Base-by-base conservation (phyloP, 64 coral and sea anemone species). In the Acropora yongei region DNA sequence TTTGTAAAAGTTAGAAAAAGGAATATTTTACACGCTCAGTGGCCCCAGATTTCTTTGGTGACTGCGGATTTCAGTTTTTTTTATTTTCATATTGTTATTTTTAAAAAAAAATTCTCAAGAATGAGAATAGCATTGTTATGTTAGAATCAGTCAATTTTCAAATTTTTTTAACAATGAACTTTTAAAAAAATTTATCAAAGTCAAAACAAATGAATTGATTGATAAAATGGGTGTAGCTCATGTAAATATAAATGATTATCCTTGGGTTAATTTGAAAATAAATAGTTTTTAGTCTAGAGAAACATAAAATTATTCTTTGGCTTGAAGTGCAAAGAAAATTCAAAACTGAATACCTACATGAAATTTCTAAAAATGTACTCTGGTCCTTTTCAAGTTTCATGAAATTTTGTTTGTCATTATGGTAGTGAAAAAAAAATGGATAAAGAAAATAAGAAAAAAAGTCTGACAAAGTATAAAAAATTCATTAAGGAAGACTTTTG, bases 181-280 rank as follows among this genome's bases (percentile, higher is more conserved):
- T 11, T 11, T 2, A 80, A 5, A 55, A 55, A 0, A 3, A 13
- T 57, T 43, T 45, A 18, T 83, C 11, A 67, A 68, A 5, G 39
- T 47, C 39, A 66, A 63, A 83, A 83, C 6, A 83, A 83, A 47
- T 83, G 46, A 67, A 65, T 44, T 83, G 80, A 83, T 83, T 83
- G 80, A 45, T 83, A 83, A 80, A 83, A 83, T 83, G 57, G 57
- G 80, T 67, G 7, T 43, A 83, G 41, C 40, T 41, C 43, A 6
- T 16, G 16, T 83, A 45, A 83, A 83, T 67, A 66, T n/a, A 83
- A 83, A 66, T 81, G 53, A 10, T 61, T 67, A 42, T 18, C 41
- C 6, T 2, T 73, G 69, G 6, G 49, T 42, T 14, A 41, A 67
- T 83, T 41, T 80, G 42, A 83, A 18, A 75, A 75, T 75, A 75